phyloP scores from a whole-genome alignment of 2,113 vertebrate species.

The Thamnaconus septentrionalis region DNA sequence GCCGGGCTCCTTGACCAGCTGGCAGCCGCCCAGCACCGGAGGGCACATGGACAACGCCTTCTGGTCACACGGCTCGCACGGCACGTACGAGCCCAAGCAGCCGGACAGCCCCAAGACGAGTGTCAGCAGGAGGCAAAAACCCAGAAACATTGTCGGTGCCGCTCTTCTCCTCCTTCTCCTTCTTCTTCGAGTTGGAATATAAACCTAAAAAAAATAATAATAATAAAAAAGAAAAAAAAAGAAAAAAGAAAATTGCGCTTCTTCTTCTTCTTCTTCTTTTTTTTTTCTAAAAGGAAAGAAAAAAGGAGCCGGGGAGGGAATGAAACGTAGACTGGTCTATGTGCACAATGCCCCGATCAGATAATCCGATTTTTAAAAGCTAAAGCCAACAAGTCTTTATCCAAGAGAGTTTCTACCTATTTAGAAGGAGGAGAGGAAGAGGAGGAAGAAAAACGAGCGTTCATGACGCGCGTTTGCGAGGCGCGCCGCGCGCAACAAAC shows the following conservation, averaged over 20 bases:
- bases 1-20: slow-evolving; percentile 96
- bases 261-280: too few species aligned
- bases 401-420: slow-evolving; percentile 61
- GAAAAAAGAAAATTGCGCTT: slow-evolving; percentile 39
- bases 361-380: slow-evolving; percentile 73
- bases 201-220: slow-evolving; percentile 47
- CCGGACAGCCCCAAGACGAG: slow-evolving; percentile 82
- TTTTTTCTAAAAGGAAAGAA: too few species aligned
- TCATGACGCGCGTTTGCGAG: slow-evolving; percentile 17
- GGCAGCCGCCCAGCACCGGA: slow-evolving; percentile 87
- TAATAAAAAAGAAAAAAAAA: slow-evolving; percentile 48
- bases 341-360: slow-evolving; percentile 66
- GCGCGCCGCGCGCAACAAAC: slow-evolving; percentile 32
- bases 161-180: background rate
- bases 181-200: slow-evolving; percentile 12
- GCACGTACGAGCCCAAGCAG: slow-evolving; percentile 89
- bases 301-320: background rate
- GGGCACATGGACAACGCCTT: slow-evolving; percentile 95
- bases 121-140: slow-evolving; percentile 81
- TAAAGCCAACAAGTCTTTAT: slow-evolving; percentile 73
- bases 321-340: slow-evolving; percentile 51
- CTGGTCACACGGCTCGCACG: slow-evolving; percentile 95
- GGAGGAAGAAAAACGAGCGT: background rate
- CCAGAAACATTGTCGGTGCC: slow-evolving; percentile 80
- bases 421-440: slow-evolving; percentile 3